These are phyloP conservation scores for Hylomyscus alleni DNA, from an alignment of 2,797 vertebrate genomes.

Conservation along the genomic window DNA sequence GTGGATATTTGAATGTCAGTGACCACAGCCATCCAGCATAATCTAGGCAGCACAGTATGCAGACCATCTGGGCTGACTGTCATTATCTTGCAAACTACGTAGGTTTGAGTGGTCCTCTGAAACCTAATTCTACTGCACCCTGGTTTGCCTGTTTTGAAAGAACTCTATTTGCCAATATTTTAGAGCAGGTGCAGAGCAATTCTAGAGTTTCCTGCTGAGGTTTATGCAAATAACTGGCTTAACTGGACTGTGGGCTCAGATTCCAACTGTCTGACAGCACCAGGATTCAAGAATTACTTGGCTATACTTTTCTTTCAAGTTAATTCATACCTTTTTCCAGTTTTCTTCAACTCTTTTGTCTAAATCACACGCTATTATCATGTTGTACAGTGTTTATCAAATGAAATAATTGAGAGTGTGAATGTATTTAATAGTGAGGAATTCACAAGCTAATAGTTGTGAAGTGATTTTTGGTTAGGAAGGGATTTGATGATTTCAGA, in stretches of 20 bases:
- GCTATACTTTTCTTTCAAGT: conserved; percentile 29
- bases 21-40: conserved; percentile 1
- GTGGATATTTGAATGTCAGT: conserved; percentile 45
- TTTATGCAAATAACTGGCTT: conserved; percentile 69
- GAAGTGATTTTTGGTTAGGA: conserved; percentile 52
- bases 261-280: conserved; percentile 17
- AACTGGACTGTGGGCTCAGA: conserved; percentile 54
- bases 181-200: conserved; percentile 67
- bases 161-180: conserved; percentile 54
- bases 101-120: conserved; percentile 58
- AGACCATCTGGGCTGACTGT: conserved; percentile 65
- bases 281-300: conserved; percentile 25
- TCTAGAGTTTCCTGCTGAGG: conserved; percentile 62
- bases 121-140: conserved; percentile 56
- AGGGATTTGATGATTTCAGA: conserved; percentile 14
- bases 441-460: neutral
- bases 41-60: conserved; percentile 27
- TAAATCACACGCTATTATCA: conserved; percentile 28
- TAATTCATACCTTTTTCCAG: conserved; percentile 40
- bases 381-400: conserved; percentile 22
- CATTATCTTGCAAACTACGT: conserved; percentile 45
- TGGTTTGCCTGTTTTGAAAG: conserved; percentile 62
- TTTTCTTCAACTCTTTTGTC: conserved; percentile 5
- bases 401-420: conserved; percentile 29
- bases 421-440: conserved; percentile 31